Percentiles rank a stretch among this genome's conserved stretches.
Conservation (phyloP, 1,140 invertebrate species). For the Himalopsyche phryganea region DNA sequence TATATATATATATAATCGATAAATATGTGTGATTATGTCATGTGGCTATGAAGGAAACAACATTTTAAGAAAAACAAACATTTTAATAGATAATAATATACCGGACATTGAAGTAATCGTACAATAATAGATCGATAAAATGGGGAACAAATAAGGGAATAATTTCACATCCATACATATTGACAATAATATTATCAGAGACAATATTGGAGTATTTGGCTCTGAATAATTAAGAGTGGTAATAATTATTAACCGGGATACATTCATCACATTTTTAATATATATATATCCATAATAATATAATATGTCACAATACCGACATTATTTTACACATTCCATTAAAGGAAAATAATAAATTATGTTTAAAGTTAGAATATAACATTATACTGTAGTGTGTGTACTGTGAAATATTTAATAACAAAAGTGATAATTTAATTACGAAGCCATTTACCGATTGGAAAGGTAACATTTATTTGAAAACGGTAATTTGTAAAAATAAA, state of each 20-base stretch:
- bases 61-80: conserved; percentile 32
- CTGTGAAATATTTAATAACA: too few relatives aligned
- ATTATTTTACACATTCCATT: conserved; percentile 29
- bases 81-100: conserved; percentile 34
- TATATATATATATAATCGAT: too few relatives aligned
- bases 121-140: conserved; percentile 27
- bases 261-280: conserved; percentile 33
- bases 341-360: conserved; percentile 17
- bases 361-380: too few relatives aligned
- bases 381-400: too few relatives aligned
- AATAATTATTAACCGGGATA: conserved; percentile 28
- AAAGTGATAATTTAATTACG: too few relatives aligned
- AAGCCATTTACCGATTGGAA: too few relatives aligned
- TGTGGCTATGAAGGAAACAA: too few relatives aligned
- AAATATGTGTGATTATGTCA: too few relatives aligned
- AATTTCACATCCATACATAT: conserved; percentile 13
- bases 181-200: conserved; percentile 11
- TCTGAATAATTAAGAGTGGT: not conserved
- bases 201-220: conserved; percentile 15
- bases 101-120: conserved; percentile 30
- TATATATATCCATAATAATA: not conserved
- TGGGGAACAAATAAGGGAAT: conserved; percentile 14
- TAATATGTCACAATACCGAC: conserved; percentile 25
- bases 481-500: too few relatives aligned
- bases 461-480: too few relatives aligned